phyloP scores from a whole-genome alignment of 2,113 vertebrate genomes.

The Rhinichthys klamathensis region DNA sequence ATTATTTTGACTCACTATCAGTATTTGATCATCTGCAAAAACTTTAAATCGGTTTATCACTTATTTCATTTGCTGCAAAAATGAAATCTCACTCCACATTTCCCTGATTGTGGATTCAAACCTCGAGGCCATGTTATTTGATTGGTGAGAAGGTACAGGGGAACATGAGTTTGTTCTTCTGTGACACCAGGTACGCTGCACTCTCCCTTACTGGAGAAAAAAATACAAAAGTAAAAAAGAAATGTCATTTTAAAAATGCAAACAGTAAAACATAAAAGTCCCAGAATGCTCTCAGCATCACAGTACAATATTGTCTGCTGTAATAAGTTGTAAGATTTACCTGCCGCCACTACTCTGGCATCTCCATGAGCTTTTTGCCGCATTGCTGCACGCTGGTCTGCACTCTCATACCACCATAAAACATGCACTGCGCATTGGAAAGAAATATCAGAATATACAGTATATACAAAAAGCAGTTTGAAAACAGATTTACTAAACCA shows the following conservation, averaged over 20 bases:
- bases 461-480: neutral
- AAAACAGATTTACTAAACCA: too few species aligned
- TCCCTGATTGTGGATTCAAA: neutral
- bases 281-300: neutral
- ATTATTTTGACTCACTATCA: neutral
- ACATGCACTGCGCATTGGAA: slow-evolving; percentile 78
- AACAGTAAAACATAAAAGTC: neutral
- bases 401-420: slow-evolving; percentile 86
- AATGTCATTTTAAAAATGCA: neutral
- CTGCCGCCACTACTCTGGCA: slow-evolving; percentile 86
- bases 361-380: slow-evolving; percentile 85
- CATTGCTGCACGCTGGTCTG: slow-evolving; percentile 80
- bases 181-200: slow-evolving; percentile 80
- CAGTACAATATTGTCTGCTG: neutral
- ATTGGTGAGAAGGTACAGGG: slow-evolving; percentile 83
- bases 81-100: neutral
- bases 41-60: neutral
- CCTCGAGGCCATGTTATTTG: slow-evolving; percentile 69
- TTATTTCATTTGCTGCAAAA: neutral
- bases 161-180: slow-evolving; percentile 83
- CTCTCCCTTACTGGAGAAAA: slow-evolving; percentile 82
- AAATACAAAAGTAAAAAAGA: slow-evolving; percentile 30
- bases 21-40: neutral
- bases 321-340: slow-evolving; percentile 71
- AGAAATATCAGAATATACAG: neutral